Base-by-base conservation (phyloP, 92 coral and sea anemone species). In the Zoanthus sociatus region DNA sequence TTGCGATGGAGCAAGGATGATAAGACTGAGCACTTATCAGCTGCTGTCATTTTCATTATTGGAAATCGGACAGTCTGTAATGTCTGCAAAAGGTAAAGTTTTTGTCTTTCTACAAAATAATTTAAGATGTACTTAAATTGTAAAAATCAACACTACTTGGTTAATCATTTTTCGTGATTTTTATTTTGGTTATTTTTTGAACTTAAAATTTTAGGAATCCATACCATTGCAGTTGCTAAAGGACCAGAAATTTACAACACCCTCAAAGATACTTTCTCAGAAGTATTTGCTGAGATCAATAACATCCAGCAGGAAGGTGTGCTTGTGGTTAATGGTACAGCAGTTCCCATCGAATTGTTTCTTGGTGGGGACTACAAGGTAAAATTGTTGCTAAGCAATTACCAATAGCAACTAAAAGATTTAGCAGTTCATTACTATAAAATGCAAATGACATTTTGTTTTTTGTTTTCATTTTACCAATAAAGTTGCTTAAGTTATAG, bases 281-380 rank as follows among this genome's bases (percentile, higher is more conserved):
- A 68, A 26, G 73, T 68, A 1, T 68, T 68, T 68, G 73, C 5
- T 26, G 73, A 68, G 11, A 68, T 68, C 12, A 68, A 68, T 15
- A 68, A 21, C 45, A 68, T 68, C 45, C 73, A 68, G 73, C 13
- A 31, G 7, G 73, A 68, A 21, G 73, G 73, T 68, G 7, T 15
- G 15, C 73, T 68, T 68, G 44, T 3, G 4, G 73, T 68, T 7
- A 31, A 68, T 1, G 73, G 11, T 31, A 31, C 45, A 68, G 73
- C 44, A 26, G 37, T 68, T 4, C 45, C 73, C 55, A 42, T 73
- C 42, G 77, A 73, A 26, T 44, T 73, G 9, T 42, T 42, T 46
- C 54, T 73, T 8, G 77, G 21, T 12, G 77, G 77, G 54, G 77
- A 73, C 77, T 73, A 73, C 55, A 73, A 73, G 21, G 77, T 73